These are phyloP conservation scores for Drosophila subsilvestris DNA, from an alignment of 2,888 invertebrate genomes.

Conservation along the genomic window DNA sequence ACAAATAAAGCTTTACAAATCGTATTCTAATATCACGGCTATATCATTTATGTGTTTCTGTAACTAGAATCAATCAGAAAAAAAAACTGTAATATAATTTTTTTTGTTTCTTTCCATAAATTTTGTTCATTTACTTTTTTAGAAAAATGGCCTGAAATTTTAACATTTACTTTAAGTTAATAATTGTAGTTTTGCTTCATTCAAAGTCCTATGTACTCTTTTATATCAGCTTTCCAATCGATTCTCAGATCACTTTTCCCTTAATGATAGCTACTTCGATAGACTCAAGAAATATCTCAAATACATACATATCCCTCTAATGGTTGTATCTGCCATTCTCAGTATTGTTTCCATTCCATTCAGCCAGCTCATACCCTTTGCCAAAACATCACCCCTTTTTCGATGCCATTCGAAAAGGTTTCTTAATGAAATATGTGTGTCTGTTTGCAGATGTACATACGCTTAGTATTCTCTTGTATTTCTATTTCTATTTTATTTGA, in stretches of 20 bases:
- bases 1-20: too few species aligned
- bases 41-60: too few species aligned
- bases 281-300: constrained; percentile 23
- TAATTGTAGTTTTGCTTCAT: background rate
- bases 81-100: too few species aligned
- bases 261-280: background rate
- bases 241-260: constrained; percentile 6
- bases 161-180: too few species aligned
- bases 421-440: constrained; percentile 36
- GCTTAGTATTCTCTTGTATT: constrained; percentile 3
- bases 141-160: too few species aligned
- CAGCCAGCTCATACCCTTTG: constrained; percentile 3
- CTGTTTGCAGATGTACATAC: constrained; percentile 18
- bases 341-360: background rate
- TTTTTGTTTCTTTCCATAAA: too few species aligned
- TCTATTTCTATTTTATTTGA: constrained; percentile 11
- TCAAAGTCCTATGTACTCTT: background rate
- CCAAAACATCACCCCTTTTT: constrained; percentile 10
- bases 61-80: too few species aligned
- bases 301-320: constrained; percentile 12
- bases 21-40: too few species aligned
- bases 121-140: too few species aligned
- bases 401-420: background rate
- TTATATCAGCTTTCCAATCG: background rate
- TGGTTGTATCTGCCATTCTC: constrained; percentile 13